These are phyloP conservation scores for Drosophila bocki DNA, from an alignment of 1,140 invertebrate species.

Conservation along the genomic window DNA sequence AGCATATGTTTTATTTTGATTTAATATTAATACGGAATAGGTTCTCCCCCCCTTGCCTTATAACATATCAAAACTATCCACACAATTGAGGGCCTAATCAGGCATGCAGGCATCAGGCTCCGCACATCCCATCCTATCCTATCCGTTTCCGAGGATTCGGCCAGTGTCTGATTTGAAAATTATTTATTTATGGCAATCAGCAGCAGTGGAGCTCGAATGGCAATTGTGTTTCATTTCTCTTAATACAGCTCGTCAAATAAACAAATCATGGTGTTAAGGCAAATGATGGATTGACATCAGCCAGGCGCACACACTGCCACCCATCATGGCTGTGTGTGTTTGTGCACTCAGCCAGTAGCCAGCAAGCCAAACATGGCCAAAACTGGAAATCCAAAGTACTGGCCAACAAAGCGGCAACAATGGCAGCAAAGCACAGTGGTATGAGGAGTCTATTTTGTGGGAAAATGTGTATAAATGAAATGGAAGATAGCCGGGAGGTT, in stretches of 20 bases:
- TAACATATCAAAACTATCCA: conserved; percentile 35
- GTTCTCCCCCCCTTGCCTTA: neutral
- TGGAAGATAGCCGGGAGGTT: neutral
- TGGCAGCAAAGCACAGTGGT: conserved; percentile 49
- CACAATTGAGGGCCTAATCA: conserved; percentile 40
- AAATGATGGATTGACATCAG: conserved; percentile 78
- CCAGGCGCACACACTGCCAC: neutral
- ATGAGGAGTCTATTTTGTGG: neutral
- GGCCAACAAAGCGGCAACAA: conserved; percentile 45
- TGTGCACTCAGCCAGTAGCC: conserved; percentile 52
- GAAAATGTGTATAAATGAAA: neutral
- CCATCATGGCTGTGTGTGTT: conserved; percentile 8
- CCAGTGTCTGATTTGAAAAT: conserved; percentile 78
- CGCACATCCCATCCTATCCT: conserved; percentile 17
- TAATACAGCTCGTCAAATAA: conserved; percentile 69
- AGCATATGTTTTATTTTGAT: conserved; percentile 7
- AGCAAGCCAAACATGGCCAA: conserved; percentile 51
- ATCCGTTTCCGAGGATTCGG: conserved; percentile 19
- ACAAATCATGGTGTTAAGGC: conserved; percentile 71
- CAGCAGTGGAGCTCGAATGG: conserved; percentile 43
- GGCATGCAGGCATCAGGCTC: conserved; percentile 16
- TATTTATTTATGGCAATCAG: conserved; percentile 72
- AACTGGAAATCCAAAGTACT: conserved; percentile 61
- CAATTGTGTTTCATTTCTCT: conserved; percentile 59
- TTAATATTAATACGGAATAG: conserved; percentile 11